These are phyloP conservation scores for Sylvicola cinctus DNA, from an alignment of 2,888 invertebrate species.

Conservation along the genomic window DNA sequence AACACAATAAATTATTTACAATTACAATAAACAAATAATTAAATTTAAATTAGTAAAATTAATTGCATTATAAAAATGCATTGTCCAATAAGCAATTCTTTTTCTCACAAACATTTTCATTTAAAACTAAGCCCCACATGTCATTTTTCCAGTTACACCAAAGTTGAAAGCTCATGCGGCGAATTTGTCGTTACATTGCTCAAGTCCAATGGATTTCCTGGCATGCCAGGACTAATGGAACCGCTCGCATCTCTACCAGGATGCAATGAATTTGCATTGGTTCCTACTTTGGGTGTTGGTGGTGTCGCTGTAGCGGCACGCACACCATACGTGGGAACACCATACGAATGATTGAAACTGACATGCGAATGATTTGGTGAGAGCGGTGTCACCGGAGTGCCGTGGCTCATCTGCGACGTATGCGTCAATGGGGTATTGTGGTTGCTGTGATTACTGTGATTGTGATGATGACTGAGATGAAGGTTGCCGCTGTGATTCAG, in stretches of 20 bases:
- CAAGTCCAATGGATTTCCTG: slow-evolving; percentile 29
- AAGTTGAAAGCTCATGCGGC: slow-evolving; percentile 46
- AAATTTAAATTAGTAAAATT: too few relatives aligned
- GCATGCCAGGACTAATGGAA: slow-evolving; percentile 41
- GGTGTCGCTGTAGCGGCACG: slow-evolving; percentile 25
- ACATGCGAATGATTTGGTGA: slow-evolving; percentile 26
- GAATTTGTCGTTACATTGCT: slow-evolving; percentile 41
- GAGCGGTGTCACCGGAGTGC: slow-evolving; percentile 22
- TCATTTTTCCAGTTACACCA: slow-evolving; percentile 31
- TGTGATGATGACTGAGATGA: slow-evolving; percentile 5
- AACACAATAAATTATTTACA: too few relatives aligned
- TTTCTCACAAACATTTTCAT: too few relatives aligned
- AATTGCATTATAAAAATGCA: too few relatives aligned
- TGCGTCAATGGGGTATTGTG: slow-evolving; percentile 11
- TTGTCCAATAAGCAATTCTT: too few relatives aligned
- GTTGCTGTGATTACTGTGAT: slow-evolving; percentile 5
- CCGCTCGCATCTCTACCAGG: slow-evolving; percentile 30
- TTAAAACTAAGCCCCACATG: too few relatives aligned
- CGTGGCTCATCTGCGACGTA: slow-evolving; percentile 12
- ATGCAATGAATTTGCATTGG: slow-evolving; percentile 8
- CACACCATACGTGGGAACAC: slow-evolving; percentile 14
- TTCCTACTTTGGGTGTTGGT: slow-evolving; percentile 20
- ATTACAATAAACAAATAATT: too few relatives aligned
- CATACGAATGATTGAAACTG: slow-evolving; percentile 22
- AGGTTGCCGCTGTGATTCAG: slow-evolving; percentile 1